phyloP scores from a whole-genome alignment of 2,113 vertebrate genomes.

The Megalops atlanticus region DNA sequence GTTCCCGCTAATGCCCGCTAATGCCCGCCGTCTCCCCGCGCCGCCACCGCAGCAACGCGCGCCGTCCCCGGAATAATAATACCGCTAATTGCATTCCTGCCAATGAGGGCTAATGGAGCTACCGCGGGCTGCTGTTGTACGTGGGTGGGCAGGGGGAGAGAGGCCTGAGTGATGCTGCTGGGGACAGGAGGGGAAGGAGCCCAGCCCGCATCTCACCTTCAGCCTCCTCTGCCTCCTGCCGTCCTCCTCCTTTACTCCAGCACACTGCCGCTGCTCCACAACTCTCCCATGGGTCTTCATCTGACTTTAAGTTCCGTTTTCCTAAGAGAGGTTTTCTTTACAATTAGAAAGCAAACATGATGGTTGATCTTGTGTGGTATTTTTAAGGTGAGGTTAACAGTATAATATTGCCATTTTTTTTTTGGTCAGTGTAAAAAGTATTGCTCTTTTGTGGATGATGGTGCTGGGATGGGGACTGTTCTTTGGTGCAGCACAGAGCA shows the following conservation, averaged over 20 bases:
- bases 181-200: not conserved
- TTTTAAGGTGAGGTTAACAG: not conserved
- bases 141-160: no score
- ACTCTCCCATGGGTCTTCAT: no score
- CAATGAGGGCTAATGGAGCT: constrained; percentile 42
- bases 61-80: constrained; percentile 62
- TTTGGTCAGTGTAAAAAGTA: no score
- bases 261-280: no score
- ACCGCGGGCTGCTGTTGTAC: not conserved
- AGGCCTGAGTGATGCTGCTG: not conserved
- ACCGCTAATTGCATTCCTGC: constrained; percentile 50
- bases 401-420: no score
- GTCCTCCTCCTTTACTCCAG: no score
- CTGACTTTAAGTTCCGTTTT: no score
- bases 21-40: constrained; percentile 64
- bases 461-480: no score
- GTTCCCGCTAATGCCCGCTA: constrained; percentile 58
- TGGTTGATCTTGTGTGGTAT: no score
- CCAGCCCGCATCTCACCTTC: not conserved
- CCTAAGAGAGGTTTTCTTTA: not conserved
- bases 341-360: not conserved
- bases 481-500: no score
- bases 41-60: constrained; percentile 76
- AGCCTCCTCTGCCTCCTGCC: not conserved
- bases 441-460: no score